Conservation (phyloP, 1,140 invertebrate genomes). For the Apis dorsata region DNA sequence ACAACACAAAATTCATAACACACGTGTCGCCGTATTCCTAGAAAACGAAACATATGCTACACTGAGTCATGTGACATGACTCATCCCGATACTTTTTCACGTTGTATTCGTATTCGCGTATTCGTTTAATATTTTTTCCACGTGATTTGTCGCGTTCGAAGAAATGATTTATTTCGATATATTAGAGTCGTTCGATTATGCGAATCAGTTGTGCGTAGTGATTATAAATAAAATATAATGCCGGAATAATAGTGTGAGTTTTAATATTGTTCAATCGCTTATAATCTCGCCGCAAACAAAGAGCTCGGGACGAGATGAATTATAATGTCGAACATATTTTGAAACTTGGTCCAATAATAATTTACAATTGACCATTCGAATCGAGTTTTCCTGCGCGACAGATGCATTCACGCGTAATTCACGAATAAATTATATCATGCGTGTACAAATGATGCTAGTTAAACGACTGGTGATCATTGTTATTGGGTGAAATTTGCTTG, state of each 20-base stretch:
- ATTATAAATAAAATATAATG: background rate
- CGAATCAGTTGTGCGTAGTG: background rate
- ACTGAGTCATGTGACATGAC: background rate
- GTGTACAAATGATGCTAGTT: constrained; percentile 9
- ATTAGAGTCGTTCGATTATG: no score
- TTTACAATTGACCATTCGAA: constrained; percentile 22
- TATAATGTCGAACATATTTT: constrained; percentile 17
- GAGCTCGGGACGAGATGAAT: background rate
- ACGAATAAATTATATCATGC: constrained; percentile 27
- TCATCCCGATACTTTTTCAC: background rate
- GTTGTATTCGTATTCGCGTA: no score
- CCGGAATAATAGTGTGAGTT: constrained; percentile 17
- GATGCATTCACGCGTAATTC: constrained; percentile 2
- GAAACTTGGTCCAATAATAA: constrained; percentile 30
- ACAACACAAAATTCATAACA: no score
- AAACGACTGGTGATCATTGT: background rate
- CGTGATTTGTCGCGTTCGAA: background rate
- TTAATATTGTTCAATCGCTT: constrained; percentile 30
- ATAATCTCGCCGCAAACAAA: background rate
- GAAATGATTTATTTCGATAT: background rate
- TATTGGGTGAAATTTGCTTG: background rate
- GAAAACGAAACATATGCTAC: background rate
- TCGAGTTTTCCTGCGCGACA: background rate
- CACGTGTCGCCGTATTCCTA: background rate
- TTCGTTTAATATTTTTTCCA: background rate